phyloP scores from a whole-genome alignment of 2,888 invertebrate species.

The Willowsia nigromaculata region DNA sequence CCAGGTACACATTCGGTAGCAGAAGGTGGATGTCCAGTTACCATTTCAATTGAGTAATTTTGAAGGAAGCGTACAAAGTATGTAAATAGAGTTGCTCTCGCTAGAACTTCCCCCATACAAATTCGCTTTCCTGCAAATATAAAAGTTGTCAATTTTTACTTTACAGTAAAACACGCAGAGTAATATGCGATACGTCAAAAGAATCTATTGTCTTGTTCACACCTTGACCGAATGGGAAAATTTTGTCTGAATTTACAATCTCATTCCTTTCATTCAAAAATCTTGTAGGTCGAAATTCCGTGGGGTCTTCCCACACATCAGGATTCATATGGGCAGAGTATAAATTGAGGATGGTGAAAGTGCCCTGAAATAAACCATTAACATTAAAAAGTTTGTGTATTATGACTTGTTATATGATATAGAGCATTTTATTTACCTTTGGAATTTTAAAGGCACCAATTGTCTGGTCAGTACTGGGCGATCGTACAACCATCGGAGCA shows the following conservation, averaged over 20 bases:
- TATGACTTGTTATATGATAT: too few relatives aligned
- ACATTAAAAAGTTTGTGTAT: too few relatives aligned
- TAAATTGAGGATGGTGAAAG: constrained; percentile 62
- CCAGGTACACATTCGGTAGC: constrained; percentile 56
- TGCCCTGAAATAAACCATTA: constrained; percentile 69
- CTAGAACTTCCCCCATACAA: constrained; percentile 74
- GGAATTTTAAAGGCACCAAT: constrained; percentile 63
- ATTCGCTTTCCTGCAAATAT: constrained; percentile 62
- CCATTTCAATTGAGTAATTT: constrained; percentile 65
- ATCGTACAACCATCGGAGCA: constrained; percentile 68
- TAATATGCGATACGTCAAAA: too few relatives aligned
- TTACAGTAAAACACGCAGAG: too few relatives aligned
- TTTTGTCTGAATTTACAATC: constrained; percentile 72
- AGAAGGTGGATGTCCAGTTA: constrained; percentile 46
- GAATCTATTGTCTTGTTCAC: too few relatives aligned
- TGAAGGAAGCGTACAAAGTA: constrained; percentile 72
- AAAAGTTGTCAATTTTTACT: too few relatives aligned
- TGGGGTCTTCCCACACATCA: constrained; percentile 65
- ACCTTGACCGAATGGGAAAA: constrained; percentile 75
- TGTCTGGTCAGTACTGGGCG: constrained; percentile 55
- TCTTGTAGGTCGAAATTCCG: constrained; percentile 69
- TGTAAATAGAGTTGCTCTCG: constrained; percentile 71
- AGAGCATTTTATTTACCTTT: constrained; percentile 70
- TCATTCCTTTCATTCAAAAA: constrained; percentile 70
- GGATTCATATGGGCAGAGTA: constrained; percentile 64